Conservation (phyloP, 2,888 invertebrate species). For the Drosophila nigricruria region DNA sequence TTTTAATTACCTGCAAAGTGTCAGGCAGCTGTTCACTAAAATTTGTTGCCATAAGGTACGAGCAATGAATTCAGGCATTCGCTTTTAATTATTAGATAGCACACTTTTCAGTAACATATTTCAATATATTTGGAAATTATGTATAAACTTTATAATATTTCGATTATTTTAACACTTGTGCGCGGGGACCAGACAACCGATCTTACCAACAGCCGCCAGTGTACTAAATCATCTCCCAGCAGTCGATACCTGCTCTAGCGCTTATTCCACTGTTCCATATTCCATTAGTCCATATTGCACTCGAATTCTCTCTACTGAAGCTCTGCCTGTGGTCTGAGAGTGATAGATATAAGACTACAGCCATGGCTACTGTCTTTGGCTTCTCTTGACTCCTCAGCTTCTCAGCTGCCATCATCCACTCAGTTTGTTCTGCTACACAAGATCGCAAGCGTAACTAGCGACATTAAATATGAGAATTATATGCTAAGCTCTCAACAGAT, state of each 20-base stretch:
- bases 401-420: background rate
- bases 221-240: background rate
- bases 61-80: conserved; percentile 17
- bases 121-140: conserved; percentile 3
- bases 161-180: too few species aligned
- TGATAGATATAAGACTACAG: background rate
- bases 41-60: conserved; percentile 53
- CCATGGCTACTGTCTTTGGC: too few species aligned
- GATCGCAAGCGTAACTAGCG: too few species aligned
- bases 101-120: conserved; percentile 10
- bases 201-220: background rate
- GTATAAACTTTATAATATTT: background rate
- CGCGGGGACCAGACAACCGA: background rate
- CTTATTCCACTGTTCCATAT: background rate
- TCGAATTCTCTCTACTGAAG: background rate
- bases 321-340: background rate
- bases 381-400: background rate
- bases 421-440: too few species aligned
- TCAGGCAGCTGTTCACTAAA: conserved; percentile 56
- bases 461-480: too few species aligned
- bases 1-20: conserved; percentile 75
- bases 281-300: background rate
- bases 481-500: too few species aligned
- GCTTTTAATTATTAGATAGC: conserved; percentile 53
- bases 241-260: background rate